phyloP scores from a whole-genome alignment of 1,140 invertebrate genomes.

The Zophobas atratus region DNA sequence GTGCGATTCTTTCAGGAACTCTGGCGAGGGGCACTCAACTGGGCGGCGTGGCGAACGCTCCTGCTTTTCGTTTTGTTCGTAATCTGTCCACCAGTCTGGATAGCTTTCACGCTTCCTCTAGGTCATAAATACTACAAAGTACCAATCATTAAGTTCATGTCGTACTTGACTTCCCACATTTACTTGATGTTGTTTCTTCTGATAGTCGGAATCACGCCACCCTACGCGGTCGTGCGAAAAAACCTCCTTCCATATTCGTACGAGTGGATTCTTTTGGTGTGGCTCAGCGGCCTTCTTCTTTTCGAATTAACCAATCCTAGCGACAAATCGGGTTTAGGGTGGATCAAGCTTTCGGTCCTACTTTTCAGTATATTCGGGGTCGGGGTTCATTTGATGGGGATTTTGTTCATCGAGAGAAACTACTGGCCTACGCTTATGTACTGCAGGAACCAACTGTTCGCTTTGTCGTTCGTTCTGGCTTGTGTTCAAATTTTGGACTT shows the following conservation, averaged over 20 bases:
- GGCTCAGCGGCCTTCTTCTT: constrained; percentile 95
- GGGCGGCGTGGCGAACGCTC: constrained; percentile 95
- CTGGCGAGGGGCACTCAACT: constrained; percentile 95
- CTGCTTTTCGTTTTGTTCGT: constrained; percentile 94
- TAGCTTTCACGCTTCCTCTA: constrained; percentile 95
- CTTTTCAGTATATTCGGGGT: constrained; percentile 95
- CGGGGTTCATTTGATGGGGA: constrained; percentile 89
- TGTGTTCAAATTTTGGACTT: constrained; percentile 98
- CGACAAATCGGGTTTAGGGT: constrained; percentile 94
- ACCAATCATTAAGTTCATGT: constrained; percentile 99
- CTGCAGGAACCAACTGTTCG: constrained; percentile 96
- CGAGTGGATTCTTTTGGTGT: constrained; percentile 96
- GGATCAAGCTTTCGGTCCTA: constrained; percentile 93
- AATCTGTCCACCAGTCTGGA: constrained; percentile 95
- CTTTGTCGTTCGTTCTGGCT: constrained; percentile 92
- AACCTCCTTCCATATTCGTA: constrained; percentile 90
- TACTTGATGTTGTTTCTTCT: constrained; percentile 95
- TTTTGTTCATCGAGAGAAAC: constrained; percentile 77
- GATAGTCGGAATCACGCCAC: constrained; percentile 92
- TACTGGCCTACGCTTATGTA: constrained; percentile 91
- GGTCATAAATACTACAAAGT: constrained; percentile 96
- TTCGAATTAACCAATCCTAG: constrained; percentile 97
- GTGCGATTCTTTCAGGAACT: constrained; percentile 81
- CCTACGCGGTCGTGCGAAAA: constrained; percentile 84
- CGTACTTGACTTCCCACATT: constrained; percentile 97